Conservation (phyloP, 2,888 invertebrate species). For the Serrognathus titanus region DNA sequence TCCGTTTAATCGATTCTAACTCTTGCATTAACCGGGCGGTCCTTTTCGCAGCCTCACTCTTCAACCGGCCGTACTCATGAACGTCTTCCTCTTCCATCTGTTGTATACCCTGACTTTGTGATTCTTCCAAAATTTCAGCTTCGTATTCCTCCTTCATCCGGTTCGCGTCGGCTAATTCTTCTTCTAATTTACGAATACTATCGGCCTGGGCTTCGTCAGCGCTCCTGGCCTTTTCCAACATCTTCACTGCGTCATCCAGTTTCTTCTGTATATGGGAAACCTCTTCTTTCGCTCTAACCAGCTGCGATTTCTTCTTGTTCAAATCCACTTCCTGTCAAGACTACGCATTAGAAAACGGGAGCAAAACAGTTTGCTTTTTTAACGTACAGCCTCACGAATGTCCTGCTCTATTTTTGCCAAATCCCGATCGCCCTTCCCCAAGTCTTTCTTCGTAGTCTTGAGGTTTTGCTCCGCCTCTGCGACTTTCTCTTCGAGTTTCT, state of each 20-base stretch:
- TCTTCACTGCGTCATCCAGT: conserved; percentile 84
- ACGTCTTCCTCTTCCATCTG: conserved; percentile 90
- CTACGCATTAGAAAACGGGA: background rate
- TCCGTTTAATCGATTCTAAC: conserved; percentile 92
- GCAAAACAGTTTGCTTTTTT: background rate
- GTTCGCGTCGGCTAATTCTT: conserved; percentile 76
- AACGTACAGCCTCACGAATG: conserved; percentile 79
- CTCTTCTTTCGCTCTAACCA: conserved; percentile 95
- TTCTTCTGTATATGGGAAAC: conserved; percentile 96
- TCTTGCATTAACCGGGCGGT: conserved; percentile 92
- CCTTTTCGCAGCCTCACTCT: conserved; percentile 92
- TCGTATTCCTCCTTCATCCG: conserved; percentile 77
- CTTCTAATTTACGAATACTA: conserved; percentile 82
- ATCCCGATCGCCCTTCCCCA: conserved; percentile 81
- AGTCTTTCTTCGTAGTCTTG: conserved; percentile 91
- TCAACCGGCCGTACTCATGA: conserved; percentile 90
- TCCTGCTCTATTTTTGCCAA: conserved; percentile 92
- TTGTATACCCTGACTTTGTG: conserved; percentile 78
- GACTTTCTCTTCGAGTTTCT: conserved; percentile 78
- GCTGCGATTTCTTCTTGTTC: conserved; percentile 90
- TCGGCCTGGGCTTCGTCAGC: conserved; percentile 89
- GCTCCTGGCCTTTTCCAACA: conserved; percentile 83
- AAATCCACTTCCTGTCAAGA: conserved; percentile 79
- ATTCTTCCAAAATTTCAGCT: conserved; percentile 74
- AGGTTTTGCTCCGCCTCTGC: conserved; percentile 87